These are phyloP conservation scores for Drosophila borborema DNA, from an alignment of 2,888 invertebrate species.

Conservation along the genomic window DNA sequence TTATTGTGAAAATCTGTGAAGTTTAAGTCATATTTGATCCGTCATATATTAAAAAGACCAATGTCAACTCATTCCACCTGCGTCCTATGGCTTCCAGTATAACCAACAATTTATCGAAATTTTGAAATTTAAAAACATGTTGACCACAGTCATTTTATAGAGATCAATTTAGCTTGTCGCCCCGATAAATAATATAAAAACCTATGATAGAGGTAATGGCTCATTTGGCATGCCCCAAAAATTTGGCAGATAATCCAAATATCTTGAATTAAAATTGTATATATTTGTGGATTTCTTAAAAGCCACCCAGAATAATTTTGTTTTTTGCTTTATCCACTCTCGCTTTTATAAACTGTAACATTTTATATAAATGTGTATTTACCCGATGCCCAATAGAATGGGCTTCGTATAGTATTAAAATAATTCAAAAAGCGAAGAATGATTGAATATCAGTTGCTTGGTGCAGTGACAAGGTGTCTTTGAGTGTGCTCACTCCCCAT, in stretches of 20 bases:
- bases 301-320: too few species aligned
- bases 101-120: background rate
- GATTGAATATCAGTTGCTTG: too few species aligned
- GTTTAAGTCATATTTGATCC: background rate
- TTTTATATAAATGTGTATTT: background rate
- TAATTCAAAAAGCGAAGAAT: background rate
- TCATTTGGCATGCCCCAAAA: too few species aligned
- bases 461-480: too few species aligned
- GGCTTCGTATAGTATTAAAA: background rate
- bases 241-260: too few species aligned
- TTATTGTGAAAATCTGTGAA: background rate
- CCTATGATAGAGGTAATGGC: too few species aligned
- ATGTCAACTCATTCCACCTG: background rate
- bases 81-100: background rate
- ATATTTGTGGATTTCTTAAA: too few species aligned
- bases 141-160: background rate
- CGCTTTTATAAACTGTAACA: too few species aligned
- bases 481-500: too few species aligned
- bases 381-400: background rate
- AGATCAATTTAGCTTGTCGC: background rate
- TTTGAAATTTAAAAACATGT: background rate
- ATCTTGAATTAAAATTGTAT: too few species aligned
- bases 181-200: background rate
- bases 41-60: background rate
- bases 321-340: too few species aligned